Evolutionary conservation across 2,888 invertebrate species (phyloP), one percentile per base, ranked within the genome.

Genomic region (Drosophila setosimentum): DNA sequence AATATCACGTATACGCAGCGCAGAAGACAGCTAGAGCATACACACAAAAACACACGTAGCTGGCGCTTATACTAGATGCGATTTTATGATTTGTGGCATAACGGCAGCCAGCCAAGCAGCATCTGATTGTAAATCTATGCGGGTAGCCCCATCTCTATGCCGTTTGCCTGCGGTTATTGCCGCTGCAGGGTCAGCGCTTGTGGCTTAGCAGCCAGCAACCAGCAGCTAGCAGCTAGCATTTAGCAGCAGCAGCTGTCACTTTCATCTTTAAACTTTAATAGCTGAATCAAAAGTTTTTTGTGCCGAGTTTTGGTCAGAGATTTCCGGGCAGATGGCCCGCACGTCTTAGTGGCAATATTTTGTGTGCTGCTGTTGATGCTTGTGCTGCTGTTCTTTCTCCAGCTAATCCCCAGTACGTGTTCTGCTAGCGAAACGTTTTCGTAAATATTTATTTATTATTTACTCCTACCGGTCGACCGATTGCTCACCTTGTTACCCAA

Each of bases 401-500:
- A 54, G 82, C 87, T 89, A 87, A 89, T 85, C 87, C 89, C 78
- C 72, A 75, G 84, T 69, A 85, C 84, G 89, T 85, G 87, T 89
- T 67, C 79, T 82, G 89, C 81, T 69, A 81, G 71, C 82, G 79
- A 82, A 89, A 89, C 75, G 85, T 68, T 89, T 89, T 75, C 51
- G 80, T 84, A 85, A 85, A 85, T 85, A 85, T 85, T 85, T 85
- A 85, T 85, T 89, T 85, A 85, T 89, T 85, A 89, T 85, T 89
- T 85, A 85, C 90, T 85, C 69, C 79, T 71, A 65, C 55, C 62
- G 81, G 53, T 68, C 58, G 50, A 61, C 35, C 66, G 57, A 68
- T 64, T 71, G 77, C 82, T 60, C 85, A 84, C 87, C 85, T 87
- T 84, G 76, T 71, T 73, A 71, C 58, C 48, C 37, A 40, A 58